These are phyloP conservation scores for Macquaria australasica DNA, from an alignment of 2,113 vertebrate genomes.

Conservation along the genomic window DNA sequence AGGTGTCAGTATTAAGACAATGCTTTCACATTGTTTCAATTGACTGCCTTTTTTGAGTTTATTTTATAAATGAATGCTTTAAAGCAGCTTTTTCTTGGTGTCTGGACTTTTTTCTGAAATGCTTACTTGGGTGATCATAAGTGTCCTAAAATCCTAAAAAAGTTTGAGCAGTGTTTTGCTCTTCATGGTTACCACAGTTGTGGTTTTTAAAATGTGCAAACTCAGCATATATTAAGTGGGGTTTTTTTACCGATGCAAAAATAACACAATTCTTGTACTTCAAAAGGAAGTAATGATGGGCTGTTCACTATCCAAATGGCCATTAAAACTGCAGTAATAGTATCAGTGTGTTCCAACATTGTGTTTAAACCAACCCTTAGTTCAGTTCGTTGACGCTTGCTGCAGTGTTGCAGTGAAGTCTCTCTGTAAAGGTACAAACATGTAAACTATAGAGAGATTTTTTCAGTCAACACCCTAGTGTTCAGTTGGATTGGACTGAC, in stretches of 20 bases:
- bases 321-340: background rate
- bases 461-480: background rate
- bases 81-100: background rate
- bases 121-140: too few species aligned
- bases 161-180: background rate
- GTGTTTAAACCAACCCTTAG: background rate
- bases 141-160: background rate
- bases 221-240: background rate
- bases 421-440: background rate
- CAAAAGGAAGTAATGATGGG: background rate
- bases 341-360: background rate
- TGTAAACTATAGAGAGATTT: background rate
- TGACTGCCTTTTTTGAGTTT: background rate
- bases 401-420: background rate
- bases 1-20: slow-evolving; percentile 4
- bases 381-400: background rate
- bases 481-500: background rate
- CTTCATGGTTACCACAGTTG: background rate
- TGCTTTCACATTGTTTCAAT: background rate
- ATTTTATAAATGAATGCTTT: background rate
- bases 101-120: background rate
- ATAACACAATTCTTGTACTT: background rate
- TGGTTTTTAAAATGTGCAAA: background rate
- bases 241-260: background rate
- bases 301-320: background rate